These are phyloP conservation scores for Siphamia tubifer DNA, from an alignment of 2,113 vertebrate genomes.

Conservation along the genomic window DNA sequence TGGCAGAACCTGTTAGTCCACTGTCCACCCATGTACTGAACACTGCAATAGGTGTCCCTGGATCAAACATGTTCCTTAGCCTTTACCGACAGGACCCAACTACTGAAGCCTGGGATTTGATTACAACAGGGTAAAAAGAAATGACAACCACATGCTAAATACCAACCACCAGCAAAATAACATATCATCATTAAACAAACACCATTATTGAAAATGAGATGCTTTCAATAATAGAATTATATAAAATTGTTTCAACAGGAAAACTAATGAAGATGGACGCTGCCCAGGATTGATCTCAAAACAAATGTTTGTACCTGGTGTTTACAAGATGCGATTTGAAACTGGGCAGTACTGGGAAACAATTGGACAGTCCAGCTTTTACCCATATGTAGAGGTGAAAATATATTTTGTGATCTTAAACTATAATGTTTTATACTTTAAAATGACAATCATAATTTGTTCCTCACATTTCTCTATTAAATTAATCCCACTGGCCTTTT, in stretches of 20 bases:
- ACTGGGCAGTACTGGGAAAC: slow-evolving; percentile 87
- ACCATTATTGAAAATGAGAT: not conserved
- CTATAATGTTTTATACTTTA: no score
- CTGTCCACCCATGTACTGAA: slow-evolving; percentile 81
- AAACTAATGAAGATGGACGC: slow-evolving; percentile 84
- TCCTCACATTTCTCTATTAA: no score
- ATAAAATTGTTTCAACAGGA: slow-evolving; percentile 64
- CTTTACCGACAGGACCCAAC: slow-evolving; percentile 63
- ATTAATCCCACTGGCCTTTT: no score
- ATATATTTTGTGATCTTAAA: not conserved
- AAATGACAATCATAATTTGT: no score
- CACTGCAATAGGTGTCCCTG: slow-evolving; percentile 72
- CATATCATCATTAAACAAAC: not conserved
- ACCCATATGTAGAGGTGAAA: slow-evolving; percentile 90
- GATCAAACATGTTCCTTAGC: slow-evolving; percentile 67
- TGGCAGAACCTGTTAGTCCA: slow-evolving; percentile 65
- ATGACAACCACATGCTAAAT: not conserved
- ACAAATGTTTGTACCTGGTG: slow-evolving; percentile 76
- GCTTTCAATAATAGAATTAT: not conserved
- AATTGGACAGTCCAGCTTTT: slow-evolving; percentile 83
- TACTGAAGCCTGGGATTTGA: slow-evolving; percentile 63
- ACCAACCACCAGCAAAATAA: not conserved
- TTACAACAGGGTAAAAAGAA: slow-evolving; percentile 70
- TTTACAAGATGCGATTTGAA: slow-evolving; percentile 89
- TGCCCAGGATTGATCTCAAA: slow-evolving; percentile 78